Evolutionary conservation across 1,140 invertebrate genomes (phyloP), one percentile per base, ranked within the genome.

Genomic region (Camponotus vicinus): DNA sequence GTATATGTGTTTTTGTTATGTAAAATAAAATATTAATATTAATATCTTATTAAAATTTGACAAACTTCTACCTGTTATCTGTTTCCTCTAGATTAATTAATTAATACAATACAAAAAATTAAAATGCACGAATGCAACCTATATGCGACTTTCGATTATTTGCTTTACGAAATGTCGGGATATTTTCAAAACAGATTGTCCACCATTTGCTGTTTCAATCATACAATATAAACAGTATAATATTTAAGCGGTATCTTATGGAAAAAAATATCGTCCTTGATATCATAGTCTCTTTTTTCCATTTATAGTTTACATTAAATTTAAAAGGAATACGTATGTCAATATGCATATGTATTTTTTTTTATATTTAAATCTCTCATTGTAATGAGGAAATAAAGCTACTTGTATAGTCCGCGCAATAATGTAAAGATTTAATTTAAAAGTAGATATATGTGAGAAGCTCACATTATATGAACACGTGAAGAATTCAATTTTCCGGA

Each of bases 401-500:
- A 75, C 49, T 6, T 18, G 55, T 32, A 8, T 59, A n/a, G 2
- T 21, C 0, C n/a, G 1, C 45, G 18, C 15, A 57, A 55, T 40
- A 57, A 15, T 34, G 49, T 15, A 34, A 49, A 49, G 11, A 66
- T 66, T 78, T 52, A 34, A 78, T 66, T 66, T 40, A 79, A 57
- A 80, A 70, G 37, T 57, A 57, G 37, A 57, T 55, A 21, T n/a
- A 11, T 42, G 45, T 40, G 15, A 49, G 11, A 34, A 66, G 11
- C n/a, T 55, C 15, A 21, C 52, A 21, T 6, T 11, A 37, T 40
- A 27, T 21, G 32, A 18, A 27, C 37, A 57, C 15, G 63, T 27
- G 15, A 80, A 80, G 69, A 80, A 70, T 70, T 70, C 64, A 70
- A 80, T 80, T 70, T 70, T 42, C 34, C 78, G 21, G 64, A 80